phyloP scores from a whole-genome alignment of 2,797 vertebrate species.

The Scyliorhinus canicula region DNA sequence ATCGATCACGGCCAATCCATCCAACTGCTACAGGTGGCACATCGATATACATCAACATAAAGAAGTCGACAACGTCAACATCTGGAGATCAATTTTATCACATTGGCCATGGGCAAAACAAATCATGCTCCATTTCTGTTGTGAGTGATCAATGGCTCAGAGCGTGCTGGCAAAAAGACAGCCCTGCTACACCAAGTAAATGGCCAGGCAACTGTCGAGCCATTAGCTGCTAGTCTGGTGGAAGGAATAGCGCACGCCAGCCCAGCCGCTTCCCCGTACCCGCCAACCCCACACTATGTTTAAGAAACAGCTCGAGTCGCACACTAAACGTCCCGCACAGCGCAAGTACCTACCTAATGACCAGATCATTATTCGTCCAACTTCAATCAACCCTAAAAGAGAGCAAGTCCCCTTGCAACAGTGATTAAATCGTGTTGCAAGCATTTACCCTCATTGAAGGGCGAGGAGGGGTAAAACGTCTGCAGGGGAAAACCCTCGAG shows the following conservation, averaged over 20 bases:
- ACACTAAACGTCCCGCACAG: background rate
- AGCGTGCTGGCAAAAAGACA: too few species aligned
- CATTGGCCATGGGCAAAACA: too few species aligned
- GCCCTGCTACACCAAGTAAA: background rate
- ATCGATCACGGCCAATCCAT: too few species aligned
- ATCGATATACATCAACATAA: too few species aligned
- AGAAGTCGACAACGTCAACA: too few species aligned
- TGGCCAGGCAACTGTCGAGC: background rate
- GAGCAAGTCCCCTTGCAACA: background rate
- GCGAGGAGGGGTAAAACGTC: background rate
- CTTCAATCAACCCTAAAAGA: too few species aligned
- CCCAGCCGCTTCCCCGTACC: too few species aligned
- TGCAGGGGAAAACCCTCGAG: background rate
- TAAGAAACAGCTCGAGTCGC: background rate
- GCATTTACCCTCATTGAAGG: background rate
- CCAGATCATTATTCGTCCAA: background rate
- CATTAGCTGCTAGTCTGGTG: background rate
- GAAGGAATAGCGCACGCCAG: background rate
- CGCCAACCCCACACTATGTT: too few species aligned
- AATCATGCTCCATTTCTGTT: background rate
- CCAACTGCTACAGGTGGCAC: too few species aligned
- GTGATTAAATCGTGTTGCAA: background rate
- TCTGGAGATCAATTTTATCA: too few species aligned
- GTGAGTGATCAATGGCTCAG: background rate
- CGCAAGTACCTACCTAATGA: too few species aligned